Evolutionary conservation across 2,888 invertebrate genomes (phyloP).

Genomic region (Agrochola lota): DNA sequence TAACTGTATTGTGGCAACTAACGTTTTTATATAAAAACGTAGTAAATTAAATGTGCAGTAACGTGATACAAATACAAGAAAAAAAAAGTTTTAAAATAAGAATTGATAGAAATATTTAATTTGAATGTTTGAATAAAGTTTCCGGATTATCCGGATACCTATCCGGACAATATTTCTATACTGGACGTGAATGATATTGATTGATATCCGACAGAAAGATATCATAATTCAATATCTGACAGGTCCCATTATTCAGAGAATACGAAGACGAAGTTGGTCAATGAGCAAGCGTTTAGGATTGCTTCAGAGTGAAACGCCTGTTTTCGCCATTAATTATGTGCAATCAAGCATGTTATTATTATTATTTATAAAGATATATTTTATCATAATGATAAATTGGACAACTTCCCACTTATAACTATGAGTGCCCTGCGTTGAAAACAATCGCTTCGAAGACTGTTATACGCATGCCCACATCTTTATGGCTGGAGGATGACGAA

Average conservation of each 20-base stretch:
- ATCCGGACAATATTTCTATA: neutral
- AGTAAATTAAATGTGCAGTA: slow-evolving; percentile 26
- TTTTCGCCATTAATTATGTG: neutral
- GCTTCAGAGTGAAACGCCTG: neutral
- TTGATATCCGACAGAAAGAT: slow-evolving; percentile 1
- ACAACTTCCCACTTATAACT: slow-evolving; percentile 6
- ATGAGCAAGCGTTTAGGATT: neutral
- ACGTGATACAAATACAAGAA: neutral
- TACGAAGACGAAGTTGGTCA: neutral
- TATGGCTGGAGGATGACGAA: slow-evolving; percentile 35
- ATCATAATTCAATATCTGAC: neutral
- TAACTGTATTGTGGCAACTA: slow-evolving; percentile 21
- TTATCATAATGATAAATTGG: neutral
- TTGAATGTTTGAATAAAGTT: too few species aligned
- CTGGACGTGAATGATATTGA: neutral
- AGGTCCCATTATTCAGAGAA: slow-evolving; percentile 7
- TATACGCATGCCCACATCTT: slow-evolving; percentile 40
- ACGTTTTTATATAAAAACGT: slow-evolving; percentile 18
- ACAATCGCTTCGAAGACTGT: slow-evolving; percentile 17
- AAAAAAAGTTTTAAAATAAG: neutral
- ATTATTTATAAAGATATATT: neutral
- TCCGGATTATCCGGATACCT: neutral
- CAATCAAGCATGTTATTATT: neutral
- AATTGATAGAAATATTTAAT: neutral
- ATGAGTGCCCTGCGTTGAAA: slow-evolving; percentile 26